Conservation (phyloP, 2,888 invertebrate species). For the Craniophora ligustri region DNA sequence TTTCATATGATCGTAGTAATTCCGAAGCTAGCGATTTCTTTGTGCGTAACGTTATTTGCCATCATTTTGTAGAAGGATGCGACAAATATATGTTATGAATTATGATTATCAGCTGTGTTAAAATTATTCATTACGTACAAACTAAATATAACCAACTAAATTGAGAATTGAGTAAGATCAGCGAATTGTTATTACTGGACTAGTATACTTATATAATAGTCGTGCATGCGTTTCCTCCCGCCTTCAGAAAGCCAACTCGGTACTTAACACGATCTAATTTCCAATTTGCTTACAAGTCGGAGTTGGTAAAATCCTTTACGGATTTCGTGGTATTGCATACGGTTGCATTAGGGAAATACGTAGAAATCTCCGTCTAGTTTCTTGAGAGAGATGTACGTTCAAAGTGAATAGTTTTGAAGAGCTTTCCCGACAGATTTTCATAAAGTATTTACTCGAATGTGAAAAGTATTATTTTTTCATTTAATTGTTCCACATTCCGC, state of each 20-base stretch:
- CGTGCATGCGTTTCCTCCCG: constrained; percentile 6
- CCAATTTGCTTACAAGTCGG: constrained; percentile 50
- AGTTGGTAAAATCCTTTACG: constrained; percentile 48
- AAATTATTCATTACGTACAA: constrained; percentile 36
- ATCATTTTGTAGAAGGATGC: background rate
- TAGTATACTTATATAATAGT: constrained; percentile 18
- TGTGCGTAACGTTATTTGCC: background rate
- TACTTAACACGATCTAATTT: constrained; percentile 53
- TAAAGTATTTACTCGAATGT: constrained; percentile 9
- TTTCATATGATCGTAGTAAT: background rate
- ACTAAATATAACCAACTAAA: constrained; percentile 48
- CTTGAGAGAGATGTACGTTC: constrained; percentile 22
- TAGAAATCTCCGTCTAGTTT: constrained; percentile 40
- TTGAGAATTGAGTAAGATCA: constrained; percentile 48
- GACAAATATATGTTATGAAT: constrained; percentile 20
- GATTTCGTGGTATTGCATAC: constrained; percentile 50
- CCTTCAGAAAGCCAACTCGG: constrained; percentile 38
- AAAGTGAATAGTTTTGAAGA: constrained; percentile 25
- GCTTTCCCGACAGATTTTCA: constrained; percentile 12
- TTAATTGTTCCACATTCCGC: constrained; percentile 5
- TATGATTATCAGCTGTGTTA: constrained; percentile 49
- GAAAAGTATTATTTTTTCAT: constrained; percentile 10
- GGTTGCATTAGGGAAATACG: constrained; percentile 51
- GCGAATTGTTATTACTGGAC: constrained; percentile 32
- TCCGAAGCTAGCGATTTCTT: background rate